Base-by-base conservation (phyloP, 1,140 invertebrate species). In the Latrodectus geometricus region DNA sequence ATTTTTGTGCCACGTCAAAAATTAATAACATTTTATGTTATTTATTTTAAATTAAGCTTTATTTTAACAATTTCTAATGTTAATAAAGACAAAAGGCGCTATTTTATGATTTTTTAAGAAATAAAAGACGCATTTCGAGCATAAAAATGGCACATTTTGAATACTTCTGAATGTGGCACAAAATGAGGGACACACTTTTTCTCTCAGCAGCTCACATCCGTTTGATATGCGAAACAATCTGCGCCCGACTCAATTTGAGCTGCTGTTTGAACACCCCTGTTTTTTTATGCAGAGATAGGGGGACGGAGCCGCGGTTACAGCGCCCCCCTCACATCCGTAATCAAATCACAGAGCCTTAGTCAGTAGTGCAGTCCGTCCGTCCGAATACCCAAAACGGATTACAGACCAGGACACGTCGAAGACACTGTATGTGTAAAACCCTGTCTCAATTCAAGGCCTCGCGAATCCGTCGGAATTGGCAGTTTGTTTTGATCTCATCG, bases 401-500 rank as follows among this genome's bases (percentile, higher is more conserved):
- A 83, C 56, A 21, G 52, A 50, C 23, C 70, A 1, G 35, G 68
- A 83, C 80, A 83, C 80, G 80, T 83, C 80, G 70, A 52, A 56
- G 5, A 17, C 72, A 23, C n/a, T 81, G 79, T 81, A 68, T 81
- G 79, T 81, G 79, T 81, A 81, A 66, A 54, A n/a, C 79, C 14
- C 21, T 14, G 35, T 70, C 48, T 69, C 49, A 52, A 79, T 49
- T 68, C 76, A 68, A 8, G 20, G 14, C 15, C 8, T 21, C n/a
- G n/a, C 68, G 68, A 50, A 74, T 66, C 23, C 52, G 52, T 49
- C 49, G 61, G 56, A 83, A 72, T 74, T 74, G 80, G 50, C 56
- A 70, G 80, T 83, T 83, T 83, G 70, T 83, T 83, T 83, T 83
- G 80, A 83, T 83, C 80, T 83, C 23, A 70, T 83, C 80, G 35